Evolutionary conservation across 2,113 vertebrate species (phyloP).

Genomic region (Cricetomys ansorgei): DNA sequence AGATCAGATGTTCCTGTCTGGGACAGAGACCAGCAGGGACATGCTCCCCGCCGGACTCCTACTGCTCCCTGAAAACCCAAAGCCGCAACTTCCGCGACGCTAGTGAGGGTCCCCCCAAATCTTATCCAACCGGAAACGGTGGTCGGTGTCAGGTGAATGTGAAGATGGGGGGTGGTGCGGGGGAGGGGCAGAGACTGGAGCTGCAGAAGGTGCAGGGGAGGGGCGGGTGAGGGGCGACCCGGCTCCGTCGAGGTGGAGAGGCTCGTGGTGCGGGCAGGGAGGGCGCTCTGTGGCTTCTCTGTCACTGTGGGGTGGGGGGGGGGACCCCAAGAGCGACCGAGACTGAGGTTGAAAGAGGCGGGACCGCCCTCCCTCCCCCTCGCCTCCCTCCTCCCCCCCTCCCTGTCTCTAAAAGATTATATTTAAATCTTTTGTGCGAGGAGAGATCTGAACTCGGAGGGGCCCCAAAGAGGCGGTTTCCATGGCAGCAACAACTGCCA

Average conservation of each 20-base stretch:
- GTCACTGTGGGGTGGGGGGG: neutral
- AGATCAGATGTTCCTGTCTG: neutral
- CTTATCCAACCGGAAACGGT: neutral
- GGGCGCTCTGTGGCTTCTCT: neutral
- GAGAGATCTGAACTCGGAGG: constrained; percentile 83
- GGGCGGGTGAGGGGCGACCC: constrained; percentile 44
- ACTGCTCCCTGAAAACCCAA: constrained; percentile 39
- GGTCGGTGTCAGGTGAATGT: neutral
- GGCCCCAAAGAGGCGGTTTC: constrained; percentile 88
- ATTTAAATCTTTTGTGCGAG: constrained; percentile 88
- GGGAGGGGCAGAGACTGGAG: constrained; percentile 5
- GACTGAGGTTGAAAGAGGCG: neutral
- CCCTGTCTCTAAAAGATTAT: constrained; percentile 80
- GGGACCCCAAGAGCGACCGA: neutral
- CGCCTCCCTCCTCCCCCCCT: constrained; percentile 52
- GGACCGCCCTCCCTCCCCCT: neutral
- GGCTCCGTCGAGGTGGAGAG: neutral
- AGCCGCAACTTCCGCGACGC: neutral
- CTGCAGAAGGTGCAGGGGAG: constrained; percentile 42
- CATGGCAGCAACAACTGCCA: constrained; percentile 89
- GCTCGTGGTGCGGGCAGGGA: neutral
- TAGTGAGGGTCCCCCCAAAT: neutral
- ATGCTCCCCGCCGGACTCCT: neutral
- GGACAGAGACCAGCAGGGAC: neutral
- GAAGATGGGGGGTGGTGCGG: neutral